Percentiles rank a stretch among this genome's conserved stretches.
Evolutionary conservation across 2,888 invertebrate genomes (phyloP).

Genomic region (Ophonus ardosiacus): DNA sequence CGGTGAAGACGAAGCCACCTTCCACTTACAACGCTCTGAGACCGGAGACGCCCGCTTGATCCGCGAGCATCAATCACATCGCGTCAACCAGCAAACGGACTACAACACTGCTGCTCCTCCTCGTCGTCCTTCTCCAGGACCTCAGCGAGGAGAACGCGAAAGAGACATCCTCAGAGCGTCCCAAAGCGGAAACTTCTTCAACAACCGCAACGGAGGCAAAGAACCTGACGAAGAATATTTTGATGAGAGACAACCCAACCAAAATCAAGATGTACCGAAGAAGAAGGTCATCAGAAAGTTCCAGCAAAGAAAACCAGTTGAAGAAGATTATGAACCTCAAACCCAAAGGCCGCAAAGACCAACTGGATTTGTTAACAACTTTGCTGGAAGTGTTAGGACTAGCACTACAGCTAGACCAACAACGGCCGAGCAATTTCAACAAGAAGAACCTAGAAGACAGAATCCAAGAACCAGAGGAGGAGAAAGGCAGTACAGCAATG

Average conservation of each 20-base stretch:
- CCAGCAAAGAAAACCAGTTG: slow-evolving; percentile 72
- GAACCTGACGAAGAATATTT: slow-evolving; percentile 77
- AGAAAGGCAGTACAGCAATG: slow-evolving; percentile 66
- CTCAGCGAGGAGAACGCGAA: slow-evolving; percentile 69
- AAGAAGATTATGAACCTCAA: slow-evolving; percentile 73
- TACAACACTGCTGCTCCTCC: slow-evolving; percentile 65
- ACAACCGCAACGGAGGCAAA: slow-evolving; percentile 80
- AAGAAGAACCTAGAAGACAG: slow-evolving; percentile 62
- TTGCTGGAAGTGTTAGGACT: slow-evolving; percentile 76
- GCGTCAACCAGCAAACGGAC: slow-evolving; percentile 74
- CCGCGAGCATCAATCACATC: slow-evolving; percentile 73
- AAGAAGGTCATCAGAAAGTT: slow-evolving; percentile 75
- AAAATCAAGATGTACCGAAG: slow-evolving; percentile 74
- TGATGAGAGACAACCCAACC: slow-evolving; percentile 75
- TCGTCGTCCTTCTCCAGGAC: slow-evolving; percentile 45
- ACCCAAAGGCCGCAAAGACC: slow-evolving; percentile 73
- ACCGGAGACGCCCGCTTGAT: slow-evolving; percentile 78
- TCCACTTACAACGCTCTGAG: slow-evolving; percentile 85
- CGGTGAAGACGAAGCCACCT: slow-evolving; percentile 85
- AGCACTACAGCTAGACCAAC: slow-evolving; percentile 74
- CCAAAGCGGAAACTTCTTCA: slow-evolving; percentile 87
- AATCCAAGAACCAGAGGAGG: slow-evolving; percentile 65
- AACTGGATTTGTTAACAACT: slow-evolving; percentile 74
- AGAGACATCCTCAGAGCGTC: slow-evolving; percentile 83
- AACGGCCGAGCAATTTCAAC: slow-evolving; percentile 67